Base-by-base conservation (phyloP, 2,888 invertebrate species). In the Ormia ochracea region DNA sequence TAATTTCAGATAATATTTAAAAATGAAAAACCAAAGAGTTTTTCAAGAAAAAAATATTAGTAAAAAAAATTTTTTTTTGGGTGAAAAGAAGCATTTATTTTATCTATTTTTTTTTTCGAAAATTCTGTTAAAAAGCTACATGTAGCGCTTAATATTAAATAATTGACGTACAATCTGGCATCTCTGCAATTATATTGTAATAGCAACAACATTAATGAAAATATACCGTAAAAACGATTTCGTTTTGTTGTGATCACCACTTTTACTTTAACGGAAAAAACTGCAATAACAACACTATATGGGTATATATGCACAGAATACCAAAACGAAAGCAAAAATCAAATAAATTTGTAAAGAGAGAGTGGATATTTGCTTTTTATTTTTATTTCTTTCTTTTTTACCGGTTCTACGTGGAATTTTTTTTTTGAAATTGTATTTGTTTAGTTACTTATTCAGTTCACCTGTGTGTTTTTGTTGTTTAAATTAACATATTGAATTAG, bases 251-350 rank as follows among this genome's bases (percentile, higher is more conserved):
- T 52, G 59, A 69, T 65, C 83, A 81, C 82, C 85, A 86, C 87
- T 87, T 87, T 88, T 87, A 87, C 88, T 86, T 86, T 82, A 84
- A 79, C 52, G 70, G 50, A 70, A 75, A 63, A 75, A 56, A 48
- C 26, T 31, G 36, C 56, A 70, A 61, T 28, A 61, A 52, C 14
- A 56, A 48, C 17, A 48, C 17, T 31, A 68, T 28, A 61, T 10
- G 17, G 36, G 43, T 31, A 31, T 9, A 10, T 33, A 19, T n/a
- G n/a, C n/a, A n/a, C n/a, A n/a, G n/a, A n/a, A 33, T 63, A 52
- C 31, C 41, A 70, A 72, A 72, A 58, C 61, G 23, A 61, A 56
- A 52, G 75, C 36, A 70, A 52, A 43, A 59, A 21, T 56, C 50
- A 50, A 66, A 56, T 21, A 77, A 73, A 73, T 56, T 56, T 36